These are phyloP conservation scores for Perca schrenkii DNA, from an alignment of 2,113 vertebrate species.

Conservation along the genomic window DNA sequence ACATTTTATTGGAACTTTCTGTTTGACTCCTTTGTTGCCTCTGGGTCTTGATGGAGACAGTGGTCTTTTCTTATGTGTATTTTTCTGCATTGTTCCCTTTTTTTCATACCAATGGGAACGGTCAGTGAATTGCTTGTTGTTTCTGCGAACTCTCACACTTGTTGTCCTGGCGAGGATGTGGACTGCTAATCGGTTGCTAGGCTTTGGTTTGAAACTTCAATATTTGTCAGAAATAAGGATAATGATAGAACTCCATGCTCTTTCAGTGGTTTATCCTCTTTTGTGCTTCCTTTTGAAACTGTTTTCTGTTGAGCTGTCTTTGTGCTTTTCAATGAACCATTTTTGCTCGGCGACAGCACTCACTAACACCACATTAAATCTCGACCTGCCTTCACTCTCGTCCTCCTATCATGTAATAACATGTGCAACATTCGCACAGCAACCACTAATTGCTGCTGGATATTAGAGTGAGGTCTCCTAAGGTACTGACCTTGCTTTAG, in stretches of 20 bases:
- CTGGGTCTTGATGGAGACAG: slow-evolving; percentile 51
- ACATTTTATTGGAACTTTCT: slow-evolving; percentile 52
- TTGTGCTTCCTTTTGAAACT: background rate
- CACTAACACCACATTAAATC: slow-evolving; percentile 53
- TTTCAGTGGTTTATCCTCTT: background rate
- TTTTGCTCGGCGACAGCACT: slow-evolving; percentile 35
- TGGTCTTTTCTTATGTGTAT: slow-evolving; percentile 41
- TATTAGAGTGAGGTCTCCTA: slow-evolving; percentile 72
- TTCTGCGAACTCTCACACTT: background rate
- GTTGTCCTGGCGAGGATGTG: background rate
- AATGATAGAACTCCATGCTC: background rate
- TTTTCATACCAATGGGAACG: background rate
- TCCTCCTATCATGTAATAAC: slow-evolving; percentile 62
- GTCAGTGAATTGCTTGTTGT: background rate
- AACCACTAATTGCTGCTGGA: slow-evolving; percentile 72
- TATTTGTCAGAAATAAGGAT: background rate
- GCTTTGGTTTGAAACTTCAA: background rate
- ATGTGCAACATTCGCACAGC: slow-evolving; percentile 37
- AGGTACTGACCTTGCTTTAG: slow-evolving; percentile 72
- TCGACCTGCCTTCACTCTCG: slow-evolving; percentile 42
- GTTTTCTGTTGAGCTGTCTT: slow-evolving; percentile 14
- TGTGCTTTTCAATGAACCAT: slow-evolving; percentile 30
- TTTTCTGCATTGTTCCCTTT: slow-evolving; percentile 1
- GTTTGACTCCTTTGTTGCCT: slow-evolving; percentile 68
- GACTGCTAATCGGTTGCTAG: background rate